A percentile compares a stretch with the other conserved stretches of the same genome.
Conservation (phyloP, 2,113 vertebrate species). For the Gila orcuttii region DNA sequence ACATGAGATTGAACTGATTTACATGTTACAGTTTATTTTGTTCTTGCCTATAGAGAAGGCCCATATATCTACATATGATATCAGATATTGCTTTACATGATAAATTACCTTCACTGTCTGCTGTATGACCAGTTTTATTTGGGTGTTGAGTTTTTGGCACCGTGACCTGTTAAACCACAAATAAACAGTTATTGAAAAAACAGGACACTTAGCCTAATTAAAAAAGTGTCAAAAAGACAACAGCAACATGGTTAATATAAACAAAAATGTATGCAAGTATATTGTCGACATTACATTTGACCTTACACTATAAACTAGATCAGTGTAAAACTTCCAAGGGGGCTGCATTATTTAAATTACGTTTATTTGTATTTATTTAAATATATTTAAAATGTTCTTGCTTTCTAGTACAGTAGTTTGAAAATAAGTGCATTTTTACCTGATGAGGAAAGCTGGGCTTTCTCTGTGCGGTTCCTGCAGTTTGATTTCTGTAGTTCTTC, state of each 20-base stretch:
- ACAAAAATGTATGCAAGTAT: not conserved
- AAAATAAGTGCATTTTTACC: slow-evolving; percentile 72
- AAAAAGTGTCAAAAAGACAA: slow-evolving; percentile 16
- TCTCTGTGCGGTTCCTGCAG: slow-evolving; percentile 60
- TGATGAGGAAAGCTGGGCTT: slow-evolving; percentile 67
- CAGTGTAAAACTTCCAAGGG: not conserved
- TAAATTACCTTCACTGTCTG: slow-evolving; percentile 43
- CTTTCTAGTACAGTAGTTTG: not conserved
- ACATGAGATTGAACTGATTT: not conserved
- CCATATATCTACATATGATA: not conserved
- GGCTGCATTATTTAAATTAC: not conserved
- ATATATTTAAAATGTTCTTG: not conserved
- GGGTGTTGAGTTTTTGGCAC: slow-evolving; percentile 64
- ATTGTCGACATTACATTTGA: not conserved
- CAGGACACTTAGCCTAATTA: not conserved
- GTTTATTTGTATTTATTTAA: not conserved
- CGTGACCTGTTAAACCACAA: slow-evolving; percentile 69
- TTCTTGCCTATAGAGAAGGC: not conserved
- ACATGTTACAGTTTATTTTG: no score
- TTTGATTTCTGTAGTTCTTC: slow-evolving; percentile 70
- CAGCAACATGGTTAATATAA: not conserved
- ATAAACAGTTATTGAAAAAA: slow-evolving; percentile 2
- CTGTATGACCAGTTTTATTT: slow-evolving; percentile 63
- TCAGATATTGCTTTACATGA: not conserved
- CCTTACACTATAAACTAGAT: not conserved